Conservation (phyloP, 2,113 vertebrate species). For the Propithecus coquereli region DNA sequence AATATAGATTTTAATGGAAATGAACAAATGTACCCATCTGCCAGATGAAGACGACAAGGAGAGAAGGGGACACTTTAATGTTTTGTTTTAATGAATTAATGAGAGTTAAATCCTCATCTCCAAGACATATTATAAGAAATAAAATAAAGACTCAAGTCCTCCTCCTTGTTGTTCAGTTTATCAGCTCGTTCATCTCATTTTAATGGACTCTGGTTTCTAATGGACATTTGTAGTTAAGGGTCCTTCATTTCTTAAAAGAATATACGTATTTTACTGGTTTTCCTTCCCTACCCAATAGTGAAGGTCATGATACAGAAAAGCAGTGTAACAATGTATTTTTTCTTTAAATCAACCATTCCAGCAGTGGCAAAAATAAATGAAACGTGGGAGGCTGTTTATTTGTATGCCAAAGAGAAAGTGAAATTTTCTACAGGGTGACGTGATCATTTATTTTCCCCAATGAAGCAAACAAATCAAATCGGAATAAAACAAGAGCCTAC, state of each 20-base stretch:
- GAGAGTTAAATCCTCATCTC: not conserved
- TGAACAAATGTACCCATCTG: not conserved
- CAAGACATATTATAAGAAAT: not conserved
- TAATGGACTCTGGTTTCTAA: not conserved
- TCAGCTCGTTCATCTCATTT: not conserved
- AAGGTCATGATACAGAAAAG: conserved; percentile 39
- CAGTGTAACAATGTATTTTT: not conserved
- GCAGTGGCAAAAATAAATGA: conserved; percentile 46
- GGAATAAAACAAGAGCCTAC: conserved; percentile 6
- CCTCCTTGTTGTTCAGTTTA: not conserved
- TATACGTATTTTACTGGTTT: not conserved
- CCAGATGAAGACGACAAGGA: not conserved
- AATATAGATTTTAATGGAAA: not conserved
- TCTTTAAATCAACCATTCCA: conserved; percentile 28
- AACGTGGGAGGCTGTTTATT: conserved; percentile 50
- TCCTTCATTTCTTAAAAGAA: not conserved
- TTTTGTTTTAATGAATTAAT: conserved; percentile 3
- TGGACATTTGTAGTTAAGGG: not conserved
- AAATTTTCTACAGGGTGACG: conserved; percentile 53
- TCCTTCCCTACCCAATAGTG: not conserved
- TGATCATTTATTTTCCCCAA: conserved; percentile 59
- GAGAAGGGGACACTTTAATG: not conserved
- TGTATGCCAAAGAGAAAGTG: conserved; percentile 42
- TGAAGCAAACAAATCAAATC: conserved; percentile 57
- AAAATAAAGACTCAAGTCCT: not conserved